Base-by-base conservation (phyloP, 2,113 vertebrate species). In the Halichoerus grypus region DNA sequence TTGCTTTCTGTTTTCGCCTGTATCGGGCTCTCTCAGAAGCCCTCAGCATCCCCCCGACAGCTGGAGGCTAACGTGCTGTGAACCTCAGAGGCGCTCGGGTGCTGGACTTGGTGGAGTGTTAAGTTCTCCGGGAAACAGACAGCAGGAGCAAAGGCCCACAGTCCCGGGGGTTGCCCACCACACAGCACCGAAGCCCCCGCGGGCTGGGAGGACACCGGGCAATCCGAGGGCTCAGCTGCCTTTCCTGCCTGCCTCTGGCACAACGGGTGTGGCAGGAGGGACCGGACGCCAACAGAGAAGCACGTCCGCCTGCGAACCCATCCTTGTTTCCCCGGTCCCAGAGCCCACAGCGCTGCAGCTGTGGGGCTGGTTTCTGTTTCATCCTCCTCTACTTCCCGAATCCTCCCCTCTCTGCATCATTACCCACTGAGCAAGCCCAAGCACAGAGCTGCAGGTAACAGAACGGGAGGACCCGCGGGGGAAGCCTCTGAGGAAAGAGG, bases 251-350 rank as follows among this genome's bases (percentile, higher is more conserved):
- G n/a, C 39, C 19, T 8, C 1, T 7, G 8, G 28, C 49, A 55
- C 7, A 2, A 13, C 33, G 22, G 57, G 31, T 2, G 2, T 36
- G 5, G 22, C 7, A 12, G 24, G 69, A 79, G 22, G 81, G 86
- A 59, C 21, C 28, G 13, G 46, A 24, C 0, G 0, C 1, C 19
- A 53, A 3, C 14, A n/a, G 22, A 57, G 49, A 55, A 26, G 5
- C 4, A 1, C 46, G 12, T 26, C 1, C 0, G 16, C 67, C 16
- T 67, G 0, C 12, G 16, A 61, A 16, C 7, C 7, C 14, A 13
- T 49, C 55, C 53, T 0, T 1, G 8, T 13, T 19, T 33, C 53
- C 53, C 31, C 14, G 15, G 39, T 26, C 42, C 28, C 0, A 5
- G 2, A 31, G 49, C 15, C 36, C 42, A 0, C 1, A 5, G 28